Conservation (phyloP, 1,140 invertebrate species). For the Hydropsyche tenuis region DNA sequence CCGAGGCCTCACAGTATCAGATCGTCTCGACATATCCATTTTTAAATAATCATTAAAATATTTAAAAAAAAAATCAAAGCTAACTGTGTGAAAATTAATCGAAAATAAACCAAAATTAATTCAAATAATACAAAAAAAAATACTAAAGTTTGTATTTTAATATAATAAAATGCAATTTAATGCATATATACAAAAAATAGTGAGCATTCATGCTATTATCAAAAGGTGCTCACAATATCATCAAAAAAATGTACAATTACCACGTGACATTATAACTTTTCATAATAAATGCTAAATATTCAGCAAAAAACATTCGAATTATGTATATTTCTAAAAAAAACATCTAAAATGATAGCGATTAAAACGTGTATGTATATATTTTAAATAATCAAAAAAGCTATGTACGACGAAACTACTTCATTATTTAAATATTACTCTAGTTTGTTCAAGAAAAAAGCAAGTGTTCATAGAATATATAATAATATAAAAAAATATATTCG, state of each 20-base stretch:
- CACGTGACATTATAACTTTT: neutral
- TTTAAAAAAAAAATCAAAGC: conserved; percentile 20
- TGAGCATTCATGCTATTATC: conserved; percentile 26
- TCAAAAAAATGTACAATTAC: conserved; percentile 9
- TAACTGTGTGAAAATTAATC: conserved; percentile 16
- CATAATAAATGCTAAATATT: neutral
- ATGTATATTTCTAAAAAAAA: too few relatives aligned
- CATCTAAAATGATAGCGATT: too few relatives aligned
- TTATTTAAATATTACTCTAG: too few relatives aligned
- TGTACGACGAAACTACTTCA: too few relatives aligned
- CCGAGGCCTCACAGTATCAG: conserved; percentile 11
- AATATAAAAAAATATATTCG: too few relatives aligned
- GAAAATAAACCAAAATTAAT: conserved; percentile 5
- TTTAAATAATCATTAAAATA: neutral
- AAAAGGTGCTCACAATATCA: conserved; percentile 25
- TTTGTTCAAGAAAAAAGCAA: too few relatives aligned
- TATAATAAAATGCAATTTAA: conserved; percentile 11
- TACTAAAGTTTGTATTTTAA: conserved; percentile 2
- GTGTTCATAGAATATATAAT: too few relatives aligned
- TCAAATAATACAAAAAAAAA: neutral
- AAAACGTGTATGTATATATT: too few relatives aligned
- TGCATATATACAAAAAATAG: conserved; percentile 23
- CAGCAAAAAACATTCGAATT: too few relatives aligned
- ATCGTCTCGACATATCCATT: conserved; percentile 10
- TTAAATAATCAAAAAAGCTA: too few relatives aligned